A percentile compares a stretch with the other conserved stretches of the same genome.
Evolutionary conservation across 2,888 invertebrate species (phyloP).

Genomic region (Aricia artaxerxes): DNA sequence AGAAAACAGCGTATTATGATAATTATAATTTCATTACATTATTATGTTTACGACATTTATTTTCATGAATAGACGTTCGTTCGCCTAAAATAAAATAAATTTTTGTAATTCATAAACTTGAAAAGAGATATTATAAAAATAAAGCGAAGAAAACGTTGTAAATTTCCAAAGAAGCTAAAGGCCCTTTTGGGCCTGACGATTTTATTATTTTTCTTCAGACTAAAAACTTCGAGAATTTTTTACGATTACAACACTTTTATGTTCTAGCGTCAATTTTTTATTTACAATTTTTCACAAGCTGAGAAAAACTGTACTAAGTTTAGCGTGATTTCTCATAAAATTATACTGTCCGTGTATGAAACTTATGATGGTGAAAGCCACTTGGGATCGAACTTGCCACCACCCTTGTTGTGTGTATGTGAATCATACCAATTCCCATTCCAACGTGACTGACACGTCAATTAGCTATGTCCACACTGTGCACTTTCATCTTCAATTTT

Average conservation of each 20-base stretch:
- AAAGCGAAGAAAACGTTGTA: neutral
- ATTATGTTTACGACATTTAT: neutral
- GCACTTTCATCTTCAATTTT: too few species aligned
- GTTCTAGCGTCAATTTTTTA: neutral
- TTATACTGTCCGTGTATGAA: too few species aligned
- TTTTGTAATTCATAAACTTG: constrained; percentile 4
- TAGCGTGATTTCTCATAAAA: too few species aligned
- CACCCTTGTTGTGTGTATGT: too few species aligned
- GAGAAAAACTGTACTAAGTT: neutral
- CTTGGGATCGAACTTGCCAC: too few species aligned
- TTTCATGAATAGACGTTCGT: neutral
- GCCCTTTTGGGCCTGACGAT: constrained; percentile 5
- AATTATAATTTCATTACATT: neutral
- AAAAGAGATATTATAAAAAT: constrained; percentile 12
- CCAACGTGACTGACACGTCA: too few species aligned
- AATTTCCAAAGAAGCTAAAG: neutral
- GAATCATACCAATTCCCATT: too few species aligned
- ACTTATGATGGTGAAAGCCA: too few species aligned
- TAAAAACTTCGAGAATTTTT: neutral
- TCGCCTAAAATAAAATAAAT: neutral
- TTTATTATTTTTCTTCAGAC: constrained; percentile 4
- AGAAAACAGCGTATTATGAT: neutral
- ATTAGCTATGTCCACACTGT: too few species aligned
- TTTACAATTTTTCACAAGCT: neutral
- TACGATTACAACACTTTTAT: constrained; percentile 7